Evolutionary conservation across 2,113 vertebrate genomes (phyloP).

Genomic region (Prinia subflava): DNA sequence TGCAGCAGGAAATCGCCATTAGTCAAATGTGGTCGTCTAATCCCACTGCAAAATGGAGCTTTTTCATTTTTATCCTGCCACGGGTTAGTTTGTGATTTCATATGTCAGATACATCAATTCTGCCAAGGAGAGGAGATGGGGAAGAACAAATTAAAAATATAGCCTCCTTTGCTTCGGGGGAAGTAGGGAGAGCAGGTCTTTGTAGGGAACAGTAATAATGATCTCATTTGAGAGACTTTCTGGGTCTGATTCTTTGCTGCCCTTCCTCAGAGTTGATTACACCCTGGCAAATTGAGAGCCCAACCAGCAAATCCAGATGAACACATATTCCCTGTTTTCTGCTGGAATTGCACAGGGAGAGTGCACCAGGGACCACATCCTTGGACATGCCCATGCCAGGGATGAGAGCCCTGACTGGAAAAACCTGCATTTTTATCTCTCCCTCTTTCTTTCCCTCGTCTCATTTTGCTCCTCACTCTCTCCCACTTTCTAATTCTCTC

Average conservation of each 20-base stretch:
- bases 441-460: neutral
- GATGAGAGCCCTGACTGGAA: neutral
- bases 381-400: neutral
- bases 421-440: neutral
- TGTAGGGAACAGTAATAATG: constrained; percentile 13
- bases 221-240: constrained; percentile 52
- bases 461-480: neutral
- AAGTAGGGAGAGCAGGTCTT: constrained; percentile 39
- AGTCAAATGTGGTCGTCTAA: constrained; percentile 70
- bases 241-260: constrained; percentile 29
- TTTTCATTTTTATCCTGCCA: constrained; percentile 71
- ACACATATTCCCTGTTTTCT: neutral
- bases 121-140: constrained; percentile 54
- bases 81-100: constrained; percentile 74
- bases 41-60: constrained; percentile 70
- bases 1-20: constrained; percentile 69
- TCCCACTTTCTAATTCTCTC: neutral
- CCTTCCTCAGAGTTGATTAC: constrained; percentile 43
- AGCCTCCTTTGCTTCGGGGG: neutral
- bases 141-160: constrained; percentile 58
- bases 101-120: constrained; percentile 71
- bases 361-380: fast-evolving
- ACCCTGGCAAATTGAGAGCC: constrained; percentile 13
- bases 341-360: neutral
- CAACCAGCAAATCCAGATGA: constrained; percentile 13